A percentile compares a stretch with the other conserved stretches of the same genome.
phyloP scores from a whole-genome alignment of 2,888 invertebrate species.

The Cheiracanthium punctorium region DNA sequence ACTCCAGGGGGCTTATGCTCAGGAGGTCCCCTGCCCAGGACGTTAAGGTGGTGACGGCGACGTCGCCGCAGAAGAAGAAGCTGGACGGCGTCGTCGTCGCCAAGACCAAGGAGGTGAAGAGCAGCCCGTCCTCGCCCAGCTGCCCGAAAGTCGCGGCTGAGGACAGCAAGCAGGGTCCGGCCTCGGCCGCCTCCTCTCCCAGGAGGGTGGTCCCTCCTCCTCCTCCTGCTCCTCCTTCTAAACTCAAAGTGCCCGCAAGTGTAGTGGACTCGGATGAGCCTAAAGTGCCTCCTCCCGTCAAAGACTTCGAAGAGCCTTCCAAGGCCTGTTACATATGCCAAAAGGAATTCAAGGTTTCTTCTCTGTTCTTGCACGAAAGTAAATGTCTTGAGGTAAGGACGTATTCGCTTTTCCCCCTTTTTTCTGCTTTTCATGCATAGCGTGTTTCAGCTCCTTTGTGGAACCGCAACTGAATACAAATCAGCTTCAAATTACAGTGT shows the following conservation, averaged over 20 bases:
- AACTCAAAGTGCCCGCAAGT: not conserved
- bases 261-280: not conserved
- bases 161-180: not conserved
- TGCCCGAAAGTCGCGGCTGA: not conserved
- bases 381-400: conserved; percentile 77
- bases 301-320: conserved; percentile 21
- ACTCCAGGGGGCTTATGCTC: conserved; percentile 55
- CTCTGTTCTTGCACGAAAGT: conserved; percentile 82
- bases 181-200: not conserved
- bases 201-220: too few relatives aligned
- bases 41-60: conserved; percentile 33
- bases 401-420: not conserved
- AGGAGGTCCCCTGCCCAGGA: conserved; percentile 45
- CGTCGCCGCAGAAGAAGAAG: conserved; percentile 46
- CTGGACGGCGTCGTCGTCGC: not conserved
- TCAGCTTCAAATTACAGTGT: not conserved
- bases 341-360: conserved; percentile 82
- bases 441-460: not conserved
- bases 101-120: conserved; percentile 17
- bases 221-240: not conserved
- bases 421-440: not conserved
- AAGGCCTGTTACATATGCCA: conserved; percentile 80
- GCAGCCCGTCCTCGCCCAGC: not conserved
- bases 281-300: not conserved
- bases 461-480: conserved; percentile 1